A percentile compares a stretch with the other conserved stretches of the same genome.
Evolutionary conservation across 2,113 vertebrate genomes (phyloP).

Genomic region (Xenus cinereus): DNA sequence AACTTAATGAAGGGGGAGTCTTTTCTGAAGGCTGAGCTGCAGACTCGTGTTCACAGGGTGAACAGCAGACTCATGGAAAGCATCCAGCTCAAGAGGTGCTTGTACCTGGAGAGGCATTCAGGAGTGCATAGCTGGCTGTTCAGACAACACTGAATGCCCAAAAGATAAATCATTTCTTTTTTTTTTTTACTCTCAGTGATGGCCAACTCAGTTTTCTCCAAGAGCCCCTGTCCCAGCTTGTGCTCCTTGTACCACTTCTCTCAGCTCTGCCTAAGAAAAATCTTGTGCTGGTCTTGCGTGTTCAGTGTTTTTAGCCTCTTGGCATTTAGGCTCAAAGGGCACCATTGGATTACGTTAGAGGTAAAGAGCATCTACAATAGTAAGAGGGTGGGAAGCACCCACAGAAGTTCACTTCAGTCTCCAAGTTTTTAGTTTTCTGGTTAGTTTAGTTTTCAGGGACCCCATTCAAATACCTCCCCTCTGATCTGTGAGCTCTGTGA

Average conservation of each 20-base stretch:
- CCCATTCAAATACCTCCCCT: not conserved
- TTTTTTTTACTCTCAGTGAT: not conserved
- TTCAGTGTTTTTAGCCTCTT: not conserved
- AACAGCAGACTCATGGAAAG: not conserved
- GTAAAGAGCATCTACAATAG: not conserved
- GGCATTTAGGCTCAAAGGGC: not conserved
- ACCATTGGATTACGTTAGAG: not conserved
- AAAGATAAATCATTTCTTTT: not conserved
- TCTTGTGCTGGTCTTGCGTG: not conserved
- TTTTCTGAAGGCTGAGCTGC: not conserved
- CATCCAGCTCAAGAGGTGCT: slow-evolving; percentile 38
- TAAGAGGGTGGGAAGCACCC: not conserved
- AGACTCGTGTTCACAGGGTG: not conserved
- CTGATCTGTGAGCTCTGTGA: not conserved
- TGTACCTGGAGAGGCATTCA: slow-evolving; percentile 26
- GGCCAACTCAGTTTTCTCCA: not conserved
- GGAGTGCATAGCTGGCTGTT: not conserved
- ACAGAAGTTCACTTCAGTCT: not conserved
- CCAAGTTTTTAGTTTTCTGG: not conserved
- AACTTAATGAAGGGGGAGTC: slow-evolving; percentile 18
- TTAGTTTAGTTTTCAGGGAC: not conserved
- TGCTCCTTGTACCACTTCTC: not conserved
- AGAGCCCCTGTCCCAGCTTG: not conserved
- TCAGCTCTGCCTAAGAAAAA: not conserved
- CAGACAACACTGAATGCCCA: not conserved